Conservation (phyloP, 2,797 vertebrate species). For the Thaleichthys pacificus region DNA sequence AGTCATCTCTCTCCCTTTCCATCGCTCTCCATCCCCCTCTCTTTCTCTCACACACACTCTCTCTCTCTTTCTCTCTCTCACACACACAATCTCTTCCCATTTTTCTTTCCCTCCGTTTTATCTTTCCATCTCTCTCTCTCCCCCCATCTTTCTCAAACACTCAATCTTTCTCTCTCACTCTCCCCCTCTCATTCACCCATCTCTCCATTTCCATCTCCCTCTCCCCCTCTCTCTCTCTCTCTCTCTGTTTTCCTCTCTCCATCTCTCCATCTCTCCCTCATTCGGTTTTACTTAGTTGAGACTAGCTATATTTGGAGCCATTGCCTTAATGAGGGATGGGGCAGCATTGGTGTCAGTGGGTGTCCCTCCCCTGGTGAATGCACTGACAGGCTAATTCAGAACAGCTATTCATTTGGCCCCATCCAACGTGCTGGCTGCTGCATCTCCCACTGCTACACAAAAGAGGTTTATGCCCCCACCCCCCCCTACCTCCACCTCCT, state of each 20-base stretch:
- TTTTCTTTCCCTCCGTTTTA: neutral
- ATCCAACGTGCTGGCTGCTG: slow-evolving; percentile 31
- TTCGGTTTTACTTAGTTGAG: too few species aligned
- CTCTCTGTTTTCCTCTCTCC: too few species aligned
- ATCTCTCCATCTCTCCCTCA: too few species aligned
- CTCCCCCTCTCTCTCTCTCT: neutral
- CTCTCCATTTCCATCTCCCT: slow-evolving; percentile 11
- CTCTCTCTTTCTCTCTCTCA: neutral
- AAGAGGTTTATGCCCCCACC: slow-evolving; percentile 41
- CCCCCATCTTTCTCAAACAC: neutral
- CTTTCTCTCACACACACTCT: slow-evolving; percentile 11
- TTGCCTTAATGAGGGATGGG: slow-evolving; percentile 38
- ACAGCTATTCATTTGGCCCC: slow-evolving; percentile 32
- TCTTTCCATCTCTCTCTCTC: neutral
- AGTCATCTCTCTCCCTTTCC: neutral
- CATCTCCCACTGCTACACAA: slow-evolving; percentile 35
- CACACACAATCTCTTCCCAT: neutral
- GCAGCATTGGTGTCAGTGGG: neutral
- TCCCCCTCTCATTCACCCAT: neutral
- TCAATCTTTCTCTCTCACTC: neutral
- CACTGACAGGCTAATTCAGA: slow-evolving; percentile 34
- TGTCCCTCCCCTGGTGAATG: slow-evolving; percentile 23
- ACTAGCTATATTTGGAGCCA: slow-evolving; percentile 31
- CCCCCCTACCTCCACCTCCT: neutral
- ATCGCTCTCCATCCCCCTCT: neutral